Evolutionary conservation across 1,140 invertebrate species (phyloP), one percentile per base, ranked within the genome.

Genomic region (Nasonia longicornis): DNA sequence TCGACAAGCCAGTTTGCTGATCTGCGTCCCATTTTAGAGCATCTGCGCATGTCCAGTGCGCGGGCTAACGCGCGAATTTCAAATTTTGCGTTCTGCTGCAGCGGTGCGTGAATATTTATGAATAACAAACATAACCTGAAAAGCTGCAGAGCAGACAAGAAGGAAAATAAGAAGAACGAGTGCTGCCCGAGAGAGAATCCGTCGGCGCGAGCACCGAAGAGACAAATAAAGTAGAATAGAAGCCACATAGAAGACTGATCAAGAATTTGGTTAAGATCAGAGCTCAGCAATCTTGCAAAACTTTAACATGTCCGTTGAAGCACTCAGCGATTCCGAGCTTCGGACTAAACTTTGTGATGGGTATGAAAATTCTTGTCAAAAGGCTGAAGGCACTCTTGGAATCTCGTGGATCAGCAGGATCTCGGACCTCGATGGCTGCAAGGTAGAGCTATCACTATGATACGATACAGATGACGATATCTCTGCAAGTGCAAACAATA

Each of bases 341-440:
- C 93, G 95, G 70, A 93, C 92, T 12, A 94, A 95, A 91, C 91
- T 97, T 38, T 90, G 93, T 63, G 93, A 96, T 91, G 95, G 95
- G 20, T 94, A 94, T 87, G 81, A 94, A 94, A 82, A 91, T 96
- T 71, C 92, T 95, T 83, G 92, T 94, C 42, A 96, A 95, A 86
- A 96, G 96, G 88, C 89, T 96, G 2, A 95, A 94, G 87, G 92
- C 93, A 82, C 92, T 95, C 52, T 89, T 94, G 66, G 94, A 94
- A 84, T 91, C 83, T 20, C 86, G 87, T 29, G 85, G 86, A n/a
- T 74, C 73, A 38, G 78, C 83, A 16, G 86, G 86, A n/a, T 88
- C 89, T 58, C 84, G 90, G 74, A 87, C 88, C 83, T 91, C 90
- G 7, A 84, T 90, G 52, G 89, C 89, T 80, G 90, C 90, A 26